Base-by-base conservation (phyloP, 2,888 invertebrate genomes). In the Bombyx huttoni region DNA sequence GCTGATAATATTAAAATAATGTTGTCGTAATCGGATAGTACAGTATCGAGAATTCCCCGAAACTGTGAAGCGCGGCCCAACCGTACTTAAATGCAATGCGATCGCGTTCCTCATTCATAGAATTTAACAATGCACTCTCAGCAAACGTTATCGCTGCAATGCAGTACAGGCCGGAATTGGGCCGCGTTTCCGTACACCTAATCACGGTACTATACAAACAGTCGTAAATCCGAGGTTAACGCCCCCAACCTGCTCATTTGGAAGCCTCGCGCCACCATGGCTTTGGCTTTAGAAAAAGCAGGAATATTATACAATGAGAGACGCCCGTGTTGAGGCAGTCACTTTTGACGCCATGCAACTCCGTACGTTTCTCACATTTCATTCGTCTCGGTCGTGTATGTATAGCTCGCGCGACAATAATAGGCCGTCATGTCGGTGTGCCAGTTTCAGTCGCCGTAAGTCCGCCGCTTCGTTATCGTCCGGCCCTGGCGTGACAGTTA, bases 271-370 rank as follows among this genome's bases (percentile, higher is more conserved):
- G 79, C 77, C 78, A 58, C 66, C 59, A 68, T 89, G 81, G 79
- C 80, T 79, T 78, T 70, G 82, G 75, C 71, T 86, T 86, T 81
- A 89, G 88, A 89, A 78, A 88, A 86, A 73, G 75, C 87, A 89
- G 89, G 87, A 63, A 88, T 54, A 89, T 81, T 69, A 80, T 75
- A 79, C 53, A 56, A 73, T 5, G 81, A 67, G 78, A 84, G 78
- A 72, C 86, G 85, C 83, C 88, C 88, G 89, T 89, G 78, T 89
- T 88, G 89, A 83, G 81, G 87, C 76, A 71, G 79, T 81, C 72
- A 81, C 70, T 50, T 63, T 88, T 82, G 85, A 83, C 80, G 84
- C 81, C 81, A 83, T 68, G 57, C 88, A 87, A 89, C 88, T 73
- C 88, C 87, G 89, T 84, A 88, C 88, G 88, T 83, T 75, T 86